phyloP scores from a whole-genome alignment of 2,113 vertebrate genomes.

The Sylvietta virens region DNA sequence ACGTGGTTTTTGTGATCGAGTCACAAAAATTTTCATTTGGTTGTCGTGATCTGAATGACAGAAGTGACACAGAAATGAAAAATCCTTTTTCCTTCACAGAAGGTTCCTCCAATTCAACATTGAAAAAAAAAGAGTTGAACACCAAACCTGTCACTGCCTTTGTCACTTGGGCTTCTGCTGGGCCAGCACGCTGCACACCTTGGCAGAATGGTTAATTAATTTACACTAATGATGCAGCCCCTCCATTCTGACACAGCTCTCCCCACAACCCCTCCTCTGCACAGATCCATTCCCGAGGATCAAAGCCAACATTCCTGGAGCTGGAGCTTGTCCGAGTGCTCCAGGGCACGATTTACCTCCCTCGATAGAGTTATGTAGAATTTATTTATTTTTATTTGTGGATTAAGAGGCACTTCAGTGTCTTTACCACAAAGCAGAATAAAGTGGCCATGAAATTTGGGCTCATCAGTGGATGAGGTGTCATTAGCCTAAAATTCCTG shows the following conservation, averaged over 20 bases:
- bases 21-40: not conserved
- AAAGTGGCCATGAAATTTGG: not conserved
- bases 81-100: not conserved
- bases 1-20: not conserved
- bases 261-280: not conserved
- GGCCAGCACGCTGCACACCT: not conserved
- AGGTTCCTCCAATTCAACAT: not conserved
- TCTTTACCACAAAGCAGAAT: not conserved
- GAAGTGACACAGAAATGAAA: not conserved
- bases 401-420: not conserved
- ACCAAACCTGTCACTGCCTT: not conserved
- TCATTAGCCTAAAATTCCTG: not conserved
- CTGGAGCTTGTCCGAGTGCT: not conserved
- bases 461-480: not conserved
- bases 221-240: not conserved
- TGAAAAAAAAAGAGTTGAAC: not conserved
- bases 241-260: not conserved
- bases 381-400: not conserved
- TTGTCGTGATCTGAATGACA: not conserved
- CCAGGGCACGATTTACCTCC: not conserved
- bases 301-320: not conserved
- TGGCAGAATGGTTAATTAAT: not conserved
- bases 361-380: not conserved
- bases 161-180: not conserved
- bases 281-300: accelerated